phyloP scores from a whole-genome alignment of 2,113 vertebrate species.

The Chrysemys picta region DNA sequence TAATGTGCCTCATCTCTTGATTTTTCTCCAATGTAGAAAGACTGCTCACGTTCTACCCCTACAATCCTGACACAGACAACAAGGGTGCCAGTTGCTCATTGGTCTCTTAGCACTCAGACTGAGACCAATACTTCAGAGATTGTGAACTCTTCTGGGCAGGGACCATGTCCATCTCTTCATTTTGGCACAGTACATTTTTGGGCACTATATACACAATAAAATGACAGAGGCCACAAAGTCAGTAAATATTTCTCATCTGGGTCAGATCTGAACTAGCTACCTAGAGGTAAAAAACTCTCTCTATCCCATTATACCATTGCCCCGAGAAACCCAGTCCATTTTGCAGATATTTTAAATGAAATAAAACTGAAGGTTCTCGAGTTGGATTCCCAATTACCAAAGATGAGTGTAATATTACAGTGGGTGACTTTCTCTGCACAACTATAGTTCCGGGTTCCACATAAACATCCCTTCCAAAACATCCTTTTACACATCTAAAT shows the following conservation, averaged over 20 bases:
- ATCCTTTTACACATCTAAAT: neutral
- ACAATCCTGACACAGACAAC: neutral
- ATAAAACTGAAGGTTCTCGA: neutral
- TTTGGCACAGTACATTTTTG: fast-evolving
- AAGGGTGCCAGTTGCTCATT: neutral
- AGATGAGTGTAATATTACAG: neutral
- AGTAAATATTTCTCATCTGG: neutral
- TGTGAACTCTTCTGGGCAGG: neutral
- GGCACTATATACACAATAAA: neutral
- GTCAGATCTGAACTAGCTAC: neutral
- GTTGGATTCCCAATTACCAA: neutral
- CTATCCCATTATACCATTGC: neutral
- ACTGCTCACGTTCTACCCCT: neutral
- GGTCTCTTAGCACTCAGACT: neutral
- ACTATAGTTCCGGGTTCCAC: neutral
- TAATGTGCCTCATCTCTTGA: neutral
- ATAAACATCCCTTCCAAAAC: neutral
- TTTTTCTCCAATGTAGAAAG: neutral
- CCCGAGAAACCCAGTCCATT: neutral
- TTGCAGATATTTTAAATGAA: neutral
- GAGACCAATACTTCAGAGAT: neutral
- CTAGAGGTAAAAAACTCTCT: neutral
- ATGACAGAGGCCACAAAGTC: fast-evolving
- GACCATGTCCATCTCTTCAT: neutral
- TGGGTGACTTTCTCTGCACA: neutral